Percentiles rank a stretch among this genome's conserved stretches.
Conservation (phyloP, 2,888 invertebrate genomes). For the Scaptomyza reducta region DNA sequence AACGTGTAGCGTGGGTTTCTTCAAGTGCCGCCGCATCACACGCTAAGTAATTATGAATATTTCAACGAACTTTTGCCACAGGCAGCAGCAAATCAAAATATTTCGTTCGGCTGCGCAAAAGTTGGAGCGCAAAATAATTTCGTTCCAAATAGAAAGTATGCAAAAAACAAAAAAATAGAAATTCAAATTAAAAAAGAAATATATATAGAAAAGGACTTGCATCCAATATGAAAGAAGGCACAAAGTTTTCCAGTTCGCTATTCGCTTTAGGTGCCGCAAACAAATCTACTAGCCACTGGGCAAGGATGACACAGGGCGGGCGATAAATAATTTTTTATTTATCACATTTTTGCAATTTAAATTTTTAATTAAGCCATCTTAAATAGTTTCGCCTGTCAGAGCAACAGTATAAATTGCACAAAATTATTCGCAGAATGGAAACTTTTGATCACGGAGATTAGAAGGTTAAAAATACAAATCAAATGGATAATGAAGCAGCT, state of each 20-base stretch:
- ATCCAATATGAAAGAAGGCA: constrained; percentile 25
- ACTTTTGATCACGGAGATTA: constrained; percentile 32
- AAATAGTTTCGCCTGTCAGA: constrained; percentile 41
- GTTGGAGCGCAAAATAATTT: constrained; percentile 72
- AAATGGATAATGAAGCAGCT: not conserved
- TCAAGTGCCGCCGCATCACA: constrained; percentile 72
- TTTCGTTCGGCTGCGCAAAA: constrained; percentile 69
- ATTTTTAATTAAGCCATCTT: constrained; percentile 68
- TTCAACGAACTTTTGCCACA: constrained; percentile 79
- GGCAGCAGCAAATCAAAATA: constrained; percentile 79
- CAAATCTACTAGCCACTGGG: constrained; percentile 22
- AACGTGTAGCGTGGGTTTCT: constrained; percentile 3
- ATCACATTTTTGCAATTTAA: constrained; percentile 51
- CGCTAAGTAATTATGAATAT: constrained; percentile 79
- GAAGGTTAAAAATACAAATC: not conserved
- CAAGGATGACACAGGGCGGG: not conserved
- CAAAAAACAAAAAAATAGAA: constrained; percentile 48
- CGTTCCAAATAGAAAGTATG: constrained; percentile 59
- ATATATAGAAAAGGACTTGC: constrained; percentile 29
- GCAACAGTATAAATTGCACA: constrained; percentile 17
- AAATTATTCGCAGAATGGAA: constrained; percentile 8
- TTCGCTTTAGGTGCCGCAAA: constrained; percentile 8
- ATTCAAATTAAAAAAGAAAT: not conserved
- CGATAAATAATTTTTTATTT: constrained; percentile 62
- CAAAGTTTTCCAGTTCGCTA: constrained; percentile 30